Evolutionary conservation across 2,797 vertebrate species (phyloP).

Genomic region (Bovichtus variegatus): DNA sequence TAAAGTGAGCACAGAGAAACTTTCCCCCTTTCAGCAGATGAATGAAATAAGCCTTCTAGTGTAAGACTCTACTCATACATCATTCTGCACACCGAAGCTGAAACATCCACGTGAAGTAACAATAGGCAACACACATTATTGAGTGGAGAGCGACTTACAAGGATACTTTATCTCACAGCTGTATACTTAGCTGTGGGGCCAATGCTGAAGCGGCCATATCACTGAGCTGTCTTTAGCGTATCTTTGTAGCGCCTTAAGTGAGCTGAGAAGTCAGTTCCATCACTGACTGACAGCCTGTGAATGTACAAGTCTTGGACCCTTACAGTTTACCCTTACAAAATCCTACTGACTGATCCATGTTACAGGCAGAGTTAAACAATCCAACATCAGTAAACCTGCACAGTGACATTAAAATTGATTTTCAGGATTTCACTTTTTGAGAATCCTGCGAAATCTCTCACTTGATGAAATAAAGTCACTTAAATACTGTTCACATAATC

Average conservation of each 20-base stretch:
- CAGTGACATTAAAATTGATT: not conserved
- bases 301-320: not conserved
- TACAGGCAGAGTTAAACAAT: no score
- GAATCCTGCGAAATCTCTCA: no score
- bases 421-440: no score
- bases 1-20: no score
- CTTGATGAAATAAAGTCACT: no score
- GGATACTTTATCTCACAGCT: not conserved
- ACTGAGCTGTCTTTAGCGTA: not conserved
- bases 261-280: not conserved
- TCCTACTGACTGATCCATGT: not conserved
- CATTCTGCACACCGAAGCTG: not conserved
- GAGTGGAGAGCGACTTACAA: not conserved
- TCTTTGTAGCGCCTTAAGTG: no score
- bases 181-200: not conserved
- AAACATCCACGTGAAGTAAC: not conserved
- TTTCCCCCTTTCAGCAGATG: no score
- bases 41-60: no score
- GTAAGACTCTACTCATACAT: no score
- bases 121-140: not conserved
- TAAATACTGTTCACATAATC: not conserved
- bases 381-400: not conserved
- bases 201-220: no score
- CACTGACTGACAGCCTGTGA: not conserved
- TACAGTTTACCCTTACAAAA: no score